Evolutionary conservation across 2,113 vertebrate genomes (phyloP).

Genomic region (Poicephalus gulielmi): DNA sequence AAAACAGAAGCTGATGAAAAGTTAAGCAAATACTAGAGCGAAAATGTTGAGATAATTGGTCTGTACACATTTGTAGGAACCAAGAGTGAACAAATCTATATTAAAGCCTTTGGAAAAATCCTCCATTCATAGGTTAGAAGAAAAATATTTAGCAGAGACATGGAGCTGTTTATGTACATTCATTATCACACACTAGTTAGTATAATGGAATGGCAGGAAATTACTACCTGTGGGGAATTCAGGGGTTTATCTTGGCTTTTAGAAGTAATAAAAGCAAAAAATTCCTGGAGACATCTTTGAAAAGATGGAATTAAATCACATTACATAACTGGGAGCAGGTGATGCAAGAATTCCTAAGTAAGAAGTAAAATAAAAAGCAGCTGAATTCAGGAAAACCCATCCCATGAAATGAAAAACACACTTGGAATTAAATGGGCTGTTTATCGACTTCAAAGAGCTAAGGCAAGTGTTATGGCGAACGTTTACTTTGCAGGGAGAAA

Average conservation of each 20-base stretch:
- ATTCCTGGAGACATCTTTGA: not conserved
- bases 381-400: not conserved
- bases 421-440: not conserved
- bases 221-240: not conserved
- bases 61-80: not conserved
- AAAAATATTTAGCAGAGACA: not conserved
- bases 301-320: not conserved
- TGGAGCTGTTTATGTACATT: not conserved
- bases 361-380: conserved; percentile 6
- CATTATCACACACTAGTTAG: not conserved
- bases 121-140: not conserved
- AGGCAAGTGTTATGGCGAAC: not conserved
- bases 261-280: not conserved
- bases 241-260: not conserved
- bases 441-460: not conserved
- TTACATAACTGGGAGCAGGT: not conserved
- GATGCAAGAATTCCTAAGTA: not conserved
- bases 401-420: not conserved
- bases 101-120: not conserved
- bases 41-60: not conserved
- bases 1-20: not conserved
- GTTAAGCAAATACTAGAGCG: not conserved
- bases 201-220: not conserved
- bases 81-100: not conserved
- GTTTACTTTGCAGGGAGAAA: conserved; percentile 5